Evolutionary conservation across 1,140 invertebrate genomes (phyloP), one percentile per base, ranked within the genome.

Genomic region (Drosophila sechellia): DNA sequence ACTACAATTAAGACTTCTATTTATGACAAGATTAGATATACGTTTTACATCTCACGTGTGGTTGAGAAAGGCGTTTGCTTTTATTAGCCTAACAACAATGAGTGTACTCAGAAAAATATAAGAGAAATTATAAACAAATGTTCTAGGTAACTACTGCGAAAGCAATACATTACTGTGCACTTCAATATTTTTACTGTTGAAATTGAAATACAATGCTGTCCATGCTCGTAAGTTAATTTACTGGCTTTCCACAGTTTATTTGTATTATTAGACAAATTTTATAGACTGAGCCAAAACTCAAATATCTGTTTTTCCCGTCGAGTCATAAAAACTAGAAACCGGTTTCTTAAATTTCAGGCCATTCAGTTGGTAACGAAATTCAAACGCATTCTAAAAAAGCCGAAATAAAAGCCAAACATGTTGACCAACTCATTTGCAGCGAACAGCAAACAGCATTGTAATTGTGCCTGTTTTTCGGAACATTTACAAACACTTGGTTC

Each of bases 391-490:
- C 58, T 34, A 22, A 59, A 53, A 50, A 61, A 61, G 42, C 42
- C 49, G 37, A 63, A 74, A 81, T 71, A 70, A 71, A 71, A 49
- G 35, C 50, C 68, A 74, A 85, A 86, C 81, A 86, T 85, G 81
- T 86, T 85, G 81, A 85, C 81, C 81, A 85, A 85, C 81, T 85
- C 81, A 86, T 85, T 85, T 85, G 78, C 81, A 85, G 50, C 73
- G 73, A 70, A 56, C 52, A 57, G 66, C 81, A 85, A 65, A 84
- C 81, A 84, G 69, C 81, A 86, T 73, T 81, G 81, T 85, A 85
- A 85, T 85, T 85, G 81, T 74, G 70, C 71, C 61, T 77, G 81
- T 84, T 70, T 66, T 75, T 59, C 64, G 57, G 49, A 46, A 43
- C 63, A 68, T 73, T 69, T 48, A 40, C 58, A 70, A 61, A 66